phyloP scores from a whole-genome alignment of 1,140 invertebrate genomes.

The Adelges cooleyi region DNA sequence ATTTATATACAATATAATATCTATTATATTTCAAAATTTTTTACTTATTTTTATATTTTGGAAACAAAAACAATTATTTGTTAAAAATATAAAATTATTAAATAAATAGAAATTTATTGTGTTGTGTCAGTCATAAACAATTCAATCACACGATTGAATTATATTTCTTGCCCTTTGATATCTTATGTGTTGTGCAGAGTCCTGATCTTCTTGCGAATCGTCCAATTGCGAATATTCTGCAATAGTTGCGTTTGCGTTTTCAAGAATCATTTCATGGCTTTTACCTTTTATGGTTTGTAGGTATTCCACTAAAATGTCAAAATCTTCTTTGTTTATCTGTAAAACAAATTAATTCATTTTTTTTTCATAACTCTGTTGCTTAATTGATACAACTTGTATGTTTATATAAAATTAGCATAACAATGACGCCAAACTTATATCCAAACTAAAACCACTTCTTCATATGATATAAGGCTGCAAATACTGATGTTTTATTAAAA shows the following conservation, averaged over 20 bases:
- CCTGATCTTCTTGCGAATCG: background rate
- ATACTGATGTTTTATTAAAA: too few species aligned
- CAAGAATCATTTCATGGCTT: background rate
- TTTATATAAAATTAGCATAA: background rate
- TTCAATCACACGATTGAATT: constrained; percentile 7
- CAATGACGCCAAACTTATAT: background rate
- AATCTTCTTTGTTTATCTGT: background rate
- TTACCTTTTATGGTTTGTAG: constrained; percentile 12
- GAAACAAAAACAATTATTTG: too few species aligned
- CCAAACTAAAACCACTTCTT: too few species aligned
- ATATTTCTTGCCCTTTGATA: constrained; percentile 11
- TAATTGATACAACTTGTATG: background rate
- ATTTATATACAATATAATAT: too few species aligned
- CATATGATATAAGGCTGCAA: too few species aligned
- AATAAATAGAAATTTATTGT: too few species aligned
- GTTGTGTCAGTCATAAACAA: too few species aligned
- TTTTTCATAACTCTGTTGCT: background rate
- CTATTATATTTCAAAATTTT: too few species aligned
- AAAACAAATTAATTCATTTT: background rate
- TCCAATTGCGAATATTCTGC: background rate
- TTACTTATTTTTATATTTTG: too few species aligned
- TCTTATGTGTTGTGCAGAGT: background rate
- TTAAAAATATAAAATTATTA: background rate
- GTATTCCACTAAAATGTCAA: constrained; percentile 9
- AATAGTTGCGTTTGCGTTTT: background rate